A percentile compares a stretch with the other conserved stretches of the same genome.
Conservation (phyloP, 2,888 invertebrate species). For the Chromoteleia sp. region DNA sequence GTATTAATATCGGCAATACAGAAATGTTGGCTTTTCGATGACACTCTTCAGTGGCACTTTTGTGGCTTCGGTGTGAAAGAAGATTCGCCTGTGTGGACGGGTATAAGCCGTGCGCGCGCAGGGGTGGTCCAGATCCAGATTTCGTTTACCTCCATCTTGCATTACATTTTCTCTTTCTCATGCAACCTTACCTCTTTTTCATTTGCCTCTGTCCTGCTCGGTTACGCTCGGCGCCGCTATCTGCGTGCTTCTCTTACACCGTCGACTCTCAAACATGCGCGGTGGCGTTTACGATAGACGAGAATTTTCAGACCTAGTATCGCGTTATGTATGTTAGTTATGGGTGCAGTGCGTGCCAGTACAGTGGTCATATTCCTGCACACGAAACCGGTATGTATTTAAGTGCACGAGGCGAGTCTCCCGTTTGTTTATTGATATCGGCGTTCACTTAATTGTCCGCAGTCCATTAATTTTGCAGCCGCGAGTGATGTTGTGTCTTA, state of each 20-base stretch:
- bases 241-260: constrained; percentile 51
- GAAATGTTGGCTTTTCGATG: constrained; percentile 66
- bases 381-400: constrained; percentile 73
- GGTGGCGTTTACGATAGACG: constrained; percentile 67
- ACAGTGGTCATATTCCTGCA: constrained; percentile 78
- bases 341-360: constrained; percentile 83
- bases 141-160: constrained; percentile 70
- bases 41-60: constrained; percentile 50
- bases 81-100: constrained; percentile 36
- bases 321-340: constrained; percentile 77
- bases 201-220: constrained; percentile 62
- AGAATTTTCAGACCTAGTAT: constrained; percentile 69
- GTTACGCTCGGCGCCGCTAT: constrained; percentile 42
- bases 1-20: constrained; percentile 63
- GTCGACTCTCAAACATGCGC: constrained; percentile 69
- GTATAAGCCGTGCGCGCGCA: constrained; percentile 62
- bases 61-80: constrained; percentile 51
- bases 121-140: constrained; percentile 71
- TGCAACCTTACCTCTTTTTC: constrained; percentile 68
- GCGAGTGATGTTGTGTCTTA: constrained; percentile 23
- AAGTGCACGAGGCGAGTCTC: constrained; percentile 80
- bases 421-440: constrained; percentile 67
- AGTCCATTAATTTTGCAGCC: constrained; percentile 1
- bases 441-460: constrained; percentile 18
- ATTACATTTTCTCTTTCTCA: constrained; percentile 69